A percentile compares a stretch with the other conserved stretches of the same genome.
Evolutionary conservation across 2,888 invertebrate genomes (phyloP).

Genomic region (Latrodectus hesperus): DNA sequence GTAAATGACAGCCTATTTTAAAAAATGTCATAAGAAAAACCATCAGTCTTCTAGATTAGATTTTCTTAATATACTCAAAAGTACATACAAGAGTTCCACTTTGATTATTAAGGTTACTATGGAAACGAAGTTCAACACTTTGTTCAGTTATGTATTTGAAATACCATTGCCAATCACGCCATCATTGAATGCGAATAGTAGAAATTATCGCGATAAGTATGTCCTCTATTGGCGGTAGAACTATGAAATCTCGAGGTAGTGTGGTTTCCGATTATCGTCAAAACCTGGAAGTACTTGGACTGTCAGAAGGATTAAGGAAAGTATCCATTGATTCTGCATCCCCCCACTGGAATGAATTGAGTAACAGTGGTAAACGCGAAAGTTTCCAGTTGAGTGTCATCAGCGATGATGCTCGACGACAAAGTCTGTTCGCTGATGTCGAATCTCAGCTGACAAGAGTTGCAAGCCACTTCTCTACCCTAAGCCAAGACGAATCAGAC

Average conservation of each 20-base stretch:
- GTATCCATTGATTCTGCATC: slow-evolving; percentile 14
- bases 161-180: too few species aligned
- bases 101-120: background rate
- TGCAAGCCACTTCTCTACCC: background rate
- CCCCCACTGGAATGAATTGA: slow-evolving; percentile 17
- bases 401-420: slow-evolving; percentile 30
- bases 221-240: background rate
- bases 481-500: slow-evolving; percentile 2
- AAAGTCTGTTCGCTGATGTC: slow-evolving; percentile 19
- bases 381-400: slow-evolving; percentile 28
- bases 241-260: background rate
- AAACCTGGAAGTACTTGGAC: background rate
- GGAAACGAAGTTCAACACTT: background rate
- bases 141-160: background rate
- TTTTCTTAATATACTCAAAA: too few species aligned
- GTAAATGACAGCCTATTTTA: too few species aligned
- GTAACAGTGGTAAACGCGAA: slow-evolving; percentile 4
- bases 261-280: background rate
- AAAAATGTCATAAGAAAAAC: too few species aligned
- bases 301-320: slow-evolving; percentile 10
- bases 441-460: slow-evolving; percentile 40
- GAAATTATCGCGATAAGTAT: background rate
- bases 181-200: too few species aligned
- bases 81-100: too few species aligned
- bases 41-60: too few species aligned